Conservation (phyloP, 2,797 vertebrate genomes). For the Acanthopagrus latus region DNA sequence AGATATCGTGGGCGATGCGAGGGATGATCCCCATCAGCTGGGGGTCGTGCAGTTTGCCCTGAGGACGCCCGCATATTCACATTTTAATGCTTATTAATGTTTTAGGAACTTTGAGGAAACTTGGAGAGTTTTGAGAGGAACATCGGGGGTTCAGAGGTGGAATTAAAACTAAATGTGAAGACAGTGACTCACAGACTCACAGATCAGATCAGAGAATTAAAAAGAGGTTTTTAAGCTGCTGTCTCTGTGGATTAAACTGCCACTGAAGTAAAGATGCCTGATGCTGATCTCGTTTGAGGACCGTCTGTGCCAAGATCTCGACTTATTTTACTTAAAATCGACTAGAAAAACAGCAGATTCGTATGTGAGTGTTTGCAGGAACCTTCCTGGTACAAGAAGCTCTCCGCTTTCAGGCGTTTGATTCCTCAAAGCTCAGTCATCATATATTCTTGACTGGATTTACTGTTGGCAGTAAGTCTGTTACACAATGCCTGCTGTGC, state of each 20-base stretch:
- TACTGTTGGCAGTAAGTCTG: conserved; percentile 21
- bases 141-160: conserved; percentile 5
- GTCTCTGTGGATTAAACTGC: neutral
- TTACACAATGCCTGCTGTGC: conserved; percentile 45
- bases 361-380: neutral
- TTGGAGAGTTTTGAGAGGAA: neutral
- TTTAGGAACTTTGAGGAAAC: neutral
- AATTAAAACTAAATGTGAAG: neutral
- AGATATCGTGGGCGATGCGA: conserved; percentile 94
- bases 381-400: neutral
- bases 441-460: conserved; percentile 4
- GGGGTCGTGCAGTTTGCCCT: conserved; percentile 94
- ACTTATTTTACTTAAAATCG: neutral
- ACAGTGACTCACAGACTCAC: neutral
- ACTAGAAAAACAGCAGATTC: too few species aligned
- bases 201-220: conserved; percentile 31
- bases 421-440: neutral
- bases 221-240: conserved; percentile 3
- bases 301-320: neutral
- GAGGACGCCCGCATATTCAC: conserved; percentile 2
- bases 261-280: neutral
- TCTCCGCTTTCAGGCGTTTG: neutral
- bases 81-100: neutral
- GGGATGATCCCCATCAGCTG: conserved; percentile 97
- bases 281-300: neutral